phyloP scores from a whole-genome alignment of 1,140 invertebrate genomes.

The Schlechtendalia chinensis region DNA sequence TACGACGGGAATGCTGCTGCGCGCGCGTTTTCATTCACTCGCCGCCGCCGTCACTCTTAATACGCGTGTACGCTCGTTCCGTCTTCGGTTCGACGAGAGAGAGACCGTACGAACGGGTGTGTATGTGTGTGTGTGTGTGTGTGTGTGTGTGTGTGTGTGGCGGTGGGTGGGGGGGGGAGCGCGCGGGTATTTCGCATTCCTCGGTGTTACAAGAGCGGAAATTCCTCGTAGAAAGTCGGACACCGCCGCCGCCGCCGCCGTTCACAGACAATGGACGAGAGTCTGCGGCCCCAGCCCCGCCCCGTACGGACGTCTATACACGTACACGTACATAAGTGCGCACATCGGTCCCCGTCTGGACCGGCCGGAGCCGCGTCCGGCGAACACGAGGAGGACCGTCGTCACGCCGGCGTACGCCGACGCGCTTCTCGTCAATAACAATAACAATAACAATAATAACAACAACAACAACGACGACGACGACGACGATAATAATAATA shows the following conservation, averaged over 20 bases:
- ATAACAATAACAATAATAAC: too few relatives aligned
- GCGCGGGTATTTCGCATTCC: conserved; percentile 26
- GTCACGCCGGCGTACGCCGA: neutral
- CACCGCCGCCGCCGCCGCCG: neutral
- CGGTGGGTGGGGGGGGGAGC: neutral
- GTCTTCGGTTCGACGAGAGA: neutral
- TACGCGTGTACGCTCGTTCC: too few relatives aligned
- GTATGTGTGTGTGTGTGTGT: too few relatives aligned
- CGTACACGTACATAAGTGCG: neutral
- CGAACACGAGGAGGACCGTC: too few relatives aligned
- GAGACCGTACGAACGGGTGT: neutral
- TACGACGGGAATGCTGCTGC: conserved; percentile 12
- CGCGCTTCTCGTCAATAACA: too few relatives aligned
- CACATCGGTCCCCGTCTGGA: neutral
- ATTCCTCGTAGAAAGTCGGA: conserved; percentile 47
- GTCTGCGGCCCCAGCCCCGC: neutral
- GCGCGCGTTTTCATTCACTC: conserved; percentile 40
- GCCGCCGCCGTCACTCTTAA: neutral
- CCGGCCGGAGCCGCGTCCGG: too few relatives aligned
- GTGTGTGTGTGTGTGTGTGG: too few relatives aligned
- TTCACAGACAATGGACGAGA: conserved; percentile 1
- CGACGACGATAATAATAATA: neutral
- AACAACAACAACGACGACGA: neutral
- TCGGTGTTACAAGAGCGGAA: conserved; percentile 43
- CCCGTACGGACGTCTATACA: neutral